Conservation (phyloP, 2,888 invertebrate species). For the Nymphalis c-album region DNA sequence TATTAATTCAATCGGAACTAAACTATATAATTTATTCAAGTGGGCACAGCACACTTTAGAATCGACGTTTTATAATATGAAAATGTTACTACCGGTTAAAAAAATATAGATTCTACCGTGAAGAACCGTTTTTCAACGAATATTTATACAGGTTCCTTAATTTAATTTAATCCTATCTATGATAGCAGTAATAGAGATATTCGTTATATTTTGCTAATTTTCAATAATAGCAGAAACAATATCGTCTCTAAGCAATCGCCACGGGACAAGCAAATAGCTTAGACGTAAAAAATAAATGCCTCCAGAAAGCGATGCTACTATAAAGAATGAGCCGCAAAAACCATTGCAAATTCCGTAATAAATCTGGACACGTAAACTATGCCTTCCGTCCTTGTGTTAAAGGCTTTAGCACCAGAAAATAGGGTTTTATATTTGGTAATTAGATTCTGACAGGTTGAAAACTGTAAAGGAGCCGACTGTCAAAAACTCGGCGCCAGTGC, state of each 20-base stretch:
- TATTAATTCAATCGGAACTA: no score
- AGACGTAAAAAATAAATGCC: constrained; percentile 48
- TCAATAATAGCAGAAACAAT: no score
- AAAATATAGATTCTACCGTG: no score
- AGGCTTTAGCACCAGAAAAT: constrained; percentile 24
- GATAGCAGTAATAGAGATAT: no score
- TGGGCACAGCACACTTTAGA: no score
- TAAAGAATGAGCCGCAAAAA: constrained; percentile 72
- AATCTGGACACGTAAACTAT: constrained; percentile 39
- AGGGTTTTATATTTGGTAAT: constrained; percentile 55
- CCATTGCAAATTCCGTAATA: constrained; percentile 45
- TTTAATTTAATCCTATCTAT: no score
- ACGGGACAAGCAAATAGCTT: constrained; percentile 33
- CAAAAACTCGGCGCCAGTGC: constrained; percentile 75
- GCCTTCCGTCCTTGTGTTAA: constrained; percentile 26
- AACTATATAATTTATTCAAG: no score
- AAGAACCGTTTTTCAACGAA: no score
- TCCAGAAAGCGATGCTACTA: constrained; percentile 60
- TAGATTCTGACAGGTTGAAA: constrained; percentile 78
- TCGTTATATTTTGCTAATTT: no score
- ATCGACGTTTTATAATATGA: no score
- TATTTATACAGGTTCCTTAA: no score
- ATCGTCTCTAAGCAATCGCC: constrained; percentile 12
- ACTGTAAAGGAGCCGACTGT: constrained; percentile 77
- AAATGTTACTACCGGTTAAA: no score